These are phyloP conservation scores for Cheirogaleus medius DNA, from an alignment of 2,113 vertebrate genomes.

Conservation along the genomic window DNA sequence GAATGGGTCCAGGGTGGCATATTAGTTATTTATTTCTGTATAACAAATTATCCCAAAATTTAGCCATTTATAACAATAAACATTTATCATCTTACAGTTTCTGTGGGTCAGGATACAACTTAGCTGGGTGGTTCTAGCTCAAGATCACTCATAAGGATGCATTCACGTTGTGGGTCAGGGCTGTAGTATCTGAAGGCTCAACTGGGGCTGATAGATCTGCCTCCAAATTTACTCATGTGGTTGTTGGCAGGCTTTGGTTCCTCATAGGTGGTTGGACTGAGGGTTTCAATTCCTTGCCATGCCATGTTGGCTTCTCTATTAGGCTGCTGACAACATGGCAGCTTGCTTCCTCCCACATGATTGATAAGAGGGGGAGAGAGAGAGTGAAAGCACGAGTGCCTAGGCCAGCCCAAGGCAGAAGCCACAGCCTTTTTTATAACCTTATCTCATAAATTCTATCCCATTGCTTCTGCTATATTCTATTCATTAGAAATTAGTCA, in stretches of 20 bases:
- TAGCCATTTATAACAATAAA: conserved; percentile 24
- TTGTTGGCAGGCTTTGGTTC: not conserved
- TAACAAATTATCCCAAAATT: conserved; percentile 11
- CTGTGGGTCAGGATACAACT: conserved; percentile 17
- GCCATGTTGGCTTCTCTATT: not conserved
- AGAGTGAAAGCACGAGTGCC: not conserved
- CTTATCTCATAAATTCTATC: not conserved
- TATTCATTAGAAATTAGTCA: conserved; percentile 32
- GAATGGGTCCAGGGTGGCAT: not conserved
- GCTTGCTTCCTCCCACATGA: not conserved
- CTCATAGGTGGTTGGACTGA: not conserved
- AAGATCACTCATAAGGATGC: not conserved
- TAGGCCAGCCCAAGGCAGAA: conserved; percentile 1
- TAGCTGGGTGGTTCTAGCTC: not conserved
- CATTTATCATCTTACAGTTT: not conserved
- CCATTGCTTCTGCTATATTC: not conserved
- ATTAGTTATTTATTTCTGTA: not conserved
- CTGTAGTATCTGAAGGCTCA: not conserved
- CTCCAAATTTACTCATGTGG: not conserved
- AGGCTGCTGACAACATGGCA: not conserved
- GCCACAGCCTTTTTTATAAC: conserved; percentile 29
- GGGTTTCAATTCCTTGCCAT: conserved; percentile 22
- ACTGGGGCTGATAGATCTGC: not conserved
- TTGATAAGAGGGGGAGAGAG: not conserved
- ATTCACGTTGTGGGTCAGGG: not conserved